Percentiles rank a stretch among this genome's conserved stretches.
phyloP scores from a whole-genome alignment of 2,797 vertebrate species.

The Arctocebus calabarensis region DNA sequence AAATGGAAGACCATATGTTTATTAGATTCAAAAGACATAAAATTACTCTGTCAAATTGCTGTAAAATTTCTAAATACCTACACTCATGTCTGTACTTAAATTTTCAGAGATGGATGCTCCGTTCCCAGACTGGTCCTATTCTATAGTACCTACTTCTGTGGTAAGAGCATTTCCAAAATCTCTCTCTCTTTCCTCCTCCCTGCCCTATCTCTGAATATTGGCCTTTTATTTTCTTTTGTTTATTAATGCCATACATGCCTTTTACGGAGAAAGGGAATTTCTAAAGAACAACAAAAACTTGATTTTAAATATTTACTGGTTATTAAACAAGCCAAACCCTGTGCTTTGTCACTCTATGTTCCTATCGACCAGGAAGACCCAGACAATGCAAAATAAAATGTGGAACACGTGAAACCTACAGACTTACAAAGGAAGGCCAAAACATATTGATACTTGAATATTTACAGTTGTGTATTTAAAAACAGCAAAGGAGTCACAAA shows the following conservation, averaged over 20 bases:
- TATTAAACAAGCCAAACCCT: background rate
- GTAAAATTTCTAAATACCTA: background rate
- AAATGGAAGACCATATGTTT: background rate
- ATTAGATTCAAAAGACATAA: background rate
- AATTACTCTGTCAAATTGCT: background rate
- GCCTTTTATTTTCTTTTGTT: background rate
- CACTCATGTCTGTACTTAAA: background rate
- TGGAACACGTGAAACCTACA: background rate
- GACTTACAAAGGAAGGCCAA: background rate
- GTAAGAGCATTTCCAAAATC: background rate
- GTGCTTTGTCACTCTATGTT: background rate
- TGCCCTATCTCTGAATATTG: background rate
- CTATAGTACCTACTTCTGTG: background rate
- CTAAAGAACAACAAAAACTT: background rate
- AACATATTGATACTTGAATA: background rate
- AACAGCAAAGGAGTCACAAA: background rate
- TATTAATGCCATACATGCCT: background rate
- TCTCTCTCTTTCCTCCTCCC: background rate
- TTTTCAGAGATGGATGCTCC: background rate
- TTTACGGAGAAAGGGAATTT: background rate
- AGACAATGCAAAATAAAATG: background rate
- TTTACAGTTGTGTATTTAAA: background rate
- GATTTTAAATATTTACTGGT: background rate
- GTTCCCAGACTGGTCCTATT: background rate
- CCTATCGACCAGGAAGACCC: background rate